A percentile compares a stretch with the other conserved stretches of the same genome.
Evolutionary conservation across 2,797 vertebrate genomes (phyloP).

Genomic region (Cossypha niveicapilla): DNA sequence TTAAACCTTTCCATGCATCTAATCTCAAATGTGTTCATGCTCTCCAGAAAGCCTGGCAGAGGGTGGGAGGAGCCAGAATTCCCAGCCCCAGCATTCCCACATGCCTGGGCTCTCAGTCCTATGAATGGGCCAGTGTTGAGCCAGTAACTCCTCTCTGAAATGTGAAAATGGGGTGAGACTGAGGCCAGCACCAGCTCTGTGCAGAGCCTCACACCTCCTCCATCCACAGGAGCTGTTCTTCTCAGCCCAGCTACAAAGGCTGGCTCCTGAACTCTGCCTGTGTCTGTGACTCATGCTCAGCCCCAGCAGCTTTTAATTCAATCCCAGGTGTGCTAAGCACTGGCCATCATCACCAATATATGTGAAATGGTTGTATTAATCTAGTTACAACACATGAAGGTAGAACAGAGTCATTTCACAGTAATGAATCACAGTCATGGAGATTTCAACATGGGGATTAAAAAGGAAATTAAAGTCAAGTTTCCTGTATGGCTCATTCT

Average conservation of each 20-base stretch:
- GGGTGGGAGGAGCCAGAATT: not conserved
- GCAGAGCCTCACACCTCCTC: not conserved
- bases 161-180: not conserved
- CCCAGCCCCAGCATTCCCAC: not conserved
- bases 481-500: conserved; percentile 20
- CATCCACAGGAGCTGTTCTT: not conserved
- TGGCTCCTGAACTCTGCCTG: not conserved
- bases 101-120: not conserved
- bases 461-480: conserved; percentile 2
- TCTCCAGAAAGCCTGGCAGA: not conserved
- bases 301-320: conserved; percentile 14
- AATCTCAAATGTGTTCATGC: not conserved
- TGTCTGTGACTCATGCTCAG: not conserved
- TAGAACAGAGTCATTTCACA: not conserved
- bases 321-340: conserved; percentile 15
- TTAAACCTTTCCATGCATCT: not conserved
- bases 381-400: not conserved
- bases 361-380: not conserved
- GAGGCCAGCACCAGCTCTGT: not conserved
- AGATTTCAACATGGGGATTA: not conserved
- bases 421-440: conserved; percentile 32
- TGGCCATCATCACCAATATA: not conserved
- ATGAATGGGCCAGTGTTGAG: not conserved
- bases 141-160: not conserved
- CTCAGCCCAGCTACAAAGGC: not conserved